These are phyloP conservation scores for Boloria selene DNA, from an alignment of 2,888 invertebrate genomes.

Conservation along the genomic window DNA sequence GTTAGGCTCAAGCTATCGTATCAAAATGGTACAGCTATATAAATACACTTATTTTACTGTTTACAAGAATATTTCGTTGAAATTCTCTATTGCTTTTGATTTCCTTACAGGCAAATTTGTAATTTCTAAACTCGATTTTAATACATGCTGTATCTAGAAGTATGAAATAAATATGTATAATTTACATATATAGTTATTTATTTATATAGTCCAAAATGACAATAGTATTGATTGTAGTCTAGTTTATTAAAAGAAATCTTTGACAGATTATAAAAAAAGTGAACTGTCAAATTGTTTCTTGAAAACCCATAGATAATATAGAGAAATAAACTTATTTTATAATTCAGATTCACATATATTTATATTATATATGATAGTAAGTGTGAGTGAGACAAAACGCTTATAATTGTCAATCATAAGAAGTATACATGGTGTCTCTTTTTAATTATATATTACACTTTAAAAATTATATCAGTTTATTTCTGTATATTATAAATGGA, in stretches of 20 bases:
- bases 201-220: slow-evolving; percentile 13
- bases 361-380: too few relatives aligned
- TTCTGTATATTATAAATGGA: slow-evolving; percentile 8
- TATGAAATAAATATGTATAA: slow-evolving; percentile 30
- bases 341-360: too few relatives aligned
- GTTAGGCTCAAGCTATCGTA: slow-evolving; percentile 36
- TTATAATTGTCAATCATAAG: too few relatives aligned
- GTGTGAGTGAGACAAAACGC: too few relatives aligned
- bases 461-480: too few relatives aligned
- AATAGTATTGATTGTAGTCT: not conserved
- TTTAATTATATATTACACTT: too few relatives aligned
- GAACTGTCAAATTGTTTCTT: not conserved
- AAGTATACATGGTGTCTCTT: too few relatives aligned
- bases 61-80: slow-evolving; percentile 38
- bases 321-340: too few relatives aligned
- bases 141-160: slow-evolving; percentile 14
- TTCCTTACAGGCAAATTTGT: slow-evolving; percentile 36
- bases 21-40: slow-evolving; percentile 32
- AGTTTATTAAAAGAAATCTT: not conserved
- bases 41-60: slow-evolving; percentile 17
- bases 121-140: not conserved
- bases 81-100: slow-evolving; percentile 56
- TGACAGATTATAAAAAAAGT: slow-evolving; percentile 1
- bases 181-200: slow-evolving; percentile 28
- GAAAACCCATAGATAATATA: too few relatives aligned